Base-by-base conservation (phyloP, 1,140 invertebrate species). In the Littorina saxatilis region DNA sequence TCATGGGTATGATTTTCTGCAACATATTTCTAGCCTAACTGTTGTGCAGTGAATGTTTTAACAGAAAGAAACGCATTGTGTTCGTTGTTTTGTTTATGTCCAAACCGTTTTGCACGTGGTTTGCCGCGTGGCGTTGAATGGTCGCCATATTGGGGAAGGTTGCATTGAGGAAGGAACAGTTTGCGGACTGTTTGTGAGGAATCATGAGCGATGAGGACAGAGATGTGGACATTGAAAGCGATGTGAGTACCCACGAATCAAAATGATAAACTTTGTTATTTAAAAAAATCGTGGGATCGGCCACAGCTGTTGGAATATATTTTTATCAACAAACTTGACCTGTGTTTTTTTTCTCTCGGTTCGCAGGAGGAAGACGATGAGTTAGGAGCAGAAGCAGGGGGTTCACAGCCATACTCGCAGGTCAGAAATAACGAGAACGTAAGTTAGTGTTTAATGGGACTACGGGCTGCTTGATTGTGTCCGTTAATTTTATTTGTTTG, bases 211-310 rank as follows among this genome's bases (percentile, higher is more conserved):
- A 97, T 92, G 96, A 98, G 93, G 96, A 98, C 91, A 94, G 96
- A 85, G 96, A 98, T 91, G 96, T 97, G 91, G 96, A 97, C 92
- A 96, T 98, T 86, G 96, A 97, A 93, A 97, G 96, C 94, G 96
- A 97, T 94, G 96, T 97, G 94, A 95, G 95, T 87, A 70, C 79
- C 74, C 37, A 29, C 35, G 39, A n/a, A 72, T 82, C 29, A 32
- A 61, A n/a, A 61, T 50, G 7, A 61, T n/a, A 7, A 23, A n/a
- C 23, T 61, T n/a, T 61, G 23, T 23, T 23, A 27, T 61, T 61
- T 23, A 0, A 20, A n/a, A n/a, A 61, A 61, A 23, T n/a, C 23
- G 55, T 7, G 9, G 23, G 23, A 61, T 61, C 7, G 27, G 1
- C 7, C 55, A n/a, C 9, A 11, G n/a, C 23, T 61, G 55, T 20